A percentile compares a stretch with the other conserved stretches of the same genome.
Evolutionary conservation across 2,888 invertebrate species (phyloP).

Genomic region (Ischnus inquisitorius): DNA sequence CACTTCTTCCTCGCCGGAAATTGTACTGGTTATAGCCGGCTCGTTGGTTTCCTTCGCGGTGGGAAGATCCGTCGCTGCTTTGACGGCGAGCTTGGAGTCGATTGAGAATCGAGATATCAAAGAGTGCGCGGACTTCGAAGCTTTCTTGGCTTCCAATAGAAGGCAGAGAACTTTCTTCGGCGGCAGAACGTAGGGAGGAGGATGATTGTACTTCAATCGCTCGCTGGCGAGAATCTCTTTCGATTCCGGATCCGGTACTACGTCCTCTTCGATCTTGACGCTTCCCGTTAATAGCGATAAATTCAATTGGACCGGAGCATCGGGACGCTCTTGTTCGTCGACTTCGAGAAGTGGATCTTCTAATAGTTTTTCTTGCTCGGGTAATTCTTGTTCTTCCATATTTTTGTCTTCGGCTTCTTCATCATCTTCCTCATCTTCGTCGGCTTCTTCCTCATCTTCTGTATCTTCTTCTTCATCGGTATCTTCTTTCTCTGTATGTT

Average conservation of each 20-base stretch:
- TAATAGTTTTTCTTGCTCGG: constrained; percentile 66
- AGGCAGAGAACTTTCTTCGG: constrained; percentile 77
- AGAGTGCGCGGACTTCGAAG: constrained; percentile 80
- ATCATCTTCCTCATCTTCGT: constrained; percentile 53
- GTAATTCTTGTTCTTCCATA: constrained; percentile 21
- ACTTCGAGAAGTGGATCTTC: constrained; percentile 73
- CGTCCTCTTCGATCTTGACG: constrained; percentile 74
- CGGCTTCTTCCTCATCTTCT: constrained; percentile 62
- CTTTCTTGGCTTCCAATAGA: constrained; percentile 80
- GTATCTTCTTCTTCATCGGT: constrained; percentile 49
- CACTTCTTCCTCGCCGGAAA: constrained; percentile 40
- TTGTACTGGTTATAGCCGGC: constrained; percentile 56
- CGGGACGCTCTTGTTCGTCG: constrained; percentile 75
- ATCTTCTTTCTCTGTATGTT: constrained; percentile 55
- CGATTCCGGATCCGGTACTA: constrained; percentile 60
- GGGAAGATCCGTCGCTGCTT: constrained; percentile 73
- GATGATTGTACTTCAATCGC: constrained; percentile 80
- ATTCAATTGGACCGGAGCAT: constrained; percentile 80
- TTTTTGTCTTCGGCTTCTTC: constrained; percentile 42
- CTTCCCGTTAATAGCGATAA: constrained; percentile 79
- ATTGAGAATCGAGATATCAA: constrained; percentile 83
- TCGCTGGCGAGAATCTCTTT: constrained; percentile 75
- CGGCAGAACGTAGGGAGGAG: constrained; percentile 80
- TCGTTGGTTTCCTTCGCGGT: constrained; percentile 38
- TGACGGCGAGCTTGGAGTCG: constrained; percentile 80